Conservation (phyloP, 2,113 vertebrate species). For the Burhinus bistriatus region DNA sequence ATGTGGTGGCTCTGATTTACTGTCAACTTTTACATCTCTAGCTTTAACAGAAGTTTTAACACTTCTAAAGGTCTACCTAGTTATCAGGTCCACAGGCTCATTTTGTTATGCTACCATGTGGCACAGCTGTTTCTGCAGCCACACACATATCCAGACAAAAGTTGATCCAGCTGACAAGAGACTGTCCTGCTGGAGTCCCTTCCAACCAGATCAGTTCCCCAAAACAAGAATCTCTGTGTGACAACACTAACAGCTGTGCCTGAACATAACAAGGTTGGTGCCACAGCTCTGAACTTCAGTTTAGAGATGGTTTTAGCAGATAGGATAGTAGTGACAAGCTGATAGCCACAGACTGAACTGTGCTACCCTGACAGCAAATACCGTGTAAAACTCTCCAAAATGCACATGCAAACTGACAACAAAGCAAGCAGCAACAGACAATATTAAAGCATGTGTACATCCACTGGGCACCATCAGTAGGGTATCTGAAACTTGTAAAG, state of each 20-base stretch:
- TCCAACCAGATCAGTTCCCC: background rate
- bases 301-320: background rate
- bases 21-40: background rate
- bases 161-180: background rate
- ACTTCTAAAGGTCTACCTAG: background rate
- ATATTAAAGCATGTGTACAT: background rate
- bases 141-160: background rate
- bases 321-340: background rate
- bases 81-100: background rate
- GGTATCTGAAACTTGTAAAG: background rate
- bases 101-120: background rate
- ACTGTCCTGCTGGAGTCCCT: background rate
- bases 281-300: background rate
- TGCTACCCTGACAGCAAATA: background rate
- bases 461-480: background rate
- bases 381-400: background rate
- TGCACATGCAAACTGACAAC: accelerated
- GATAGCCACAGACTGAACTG: background rate
- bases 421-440: background rate
- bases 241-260: background rate
- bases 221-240: background rate
- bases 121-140: background rate
- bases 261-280: background rate
- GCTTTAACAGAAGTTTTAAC: background rate
- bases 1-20: background rate